Base-by-base conservation (phyloP, 2,888 invertebrate species). In the Drosophila birchii region DNA sequence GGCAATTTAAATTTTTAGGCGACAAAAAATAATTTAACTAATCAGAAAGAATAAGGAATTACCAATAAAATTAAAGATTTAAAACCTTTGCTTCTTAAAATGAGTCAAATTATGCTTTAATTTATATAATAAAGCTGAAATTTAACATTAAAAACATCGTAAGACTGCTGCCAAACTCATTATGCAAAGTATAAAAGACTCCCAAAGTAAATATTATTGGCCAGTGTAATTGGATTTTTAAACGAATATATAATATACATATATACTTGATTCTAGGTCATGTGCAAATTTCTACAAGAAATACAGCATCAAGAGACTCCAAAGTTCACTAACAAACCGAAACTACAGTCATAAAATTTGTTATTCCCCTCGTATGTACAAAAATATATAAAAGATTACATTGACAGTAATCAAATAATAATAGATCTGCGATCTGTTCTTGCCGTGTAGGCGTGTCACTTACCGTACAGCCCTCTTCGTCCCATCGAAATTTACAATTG, bases 401-500 rank as follows among this genome's bases (percentile, higher is more conserved):
- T 16, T 20, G 51, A 20, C 9, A 11, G 9, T 34, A 51, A 36
- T 51, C 34, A 9, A 16, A 36, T 51, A 16, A 16, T 23, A 20
- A 36, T 3, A 5, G 12, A 1, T 18, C 1, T 38, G 5, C 39
- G 8, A 26, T 54, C 18, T 26, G 14, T 38, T 55, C 32, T 49
- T 18, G 0, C 36, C 36, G 67, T 43, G 58, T 38, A 38, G 68
- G 38, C 44, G 53, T 51, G 49, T 38, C 66, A 85, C 91, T 94
- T 92, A 86, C 95, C 92, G 76, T 90, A 91, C 92, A 95, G 73
- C 90, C 93, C 88, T 92, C 91, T 90, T 97, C 97, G 89, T 98
- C 98, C 92, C 95, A 95, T 61, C 96, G 94, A 81, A 96, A 95
- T 78, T 96, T 95, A 92, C 98, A 98, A 92, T 98, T 97, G 59